Evolutionary conservation across 1,140 invertebrate genomes (phyloP).

Genomic region (Nephila pilipes): DNA sequence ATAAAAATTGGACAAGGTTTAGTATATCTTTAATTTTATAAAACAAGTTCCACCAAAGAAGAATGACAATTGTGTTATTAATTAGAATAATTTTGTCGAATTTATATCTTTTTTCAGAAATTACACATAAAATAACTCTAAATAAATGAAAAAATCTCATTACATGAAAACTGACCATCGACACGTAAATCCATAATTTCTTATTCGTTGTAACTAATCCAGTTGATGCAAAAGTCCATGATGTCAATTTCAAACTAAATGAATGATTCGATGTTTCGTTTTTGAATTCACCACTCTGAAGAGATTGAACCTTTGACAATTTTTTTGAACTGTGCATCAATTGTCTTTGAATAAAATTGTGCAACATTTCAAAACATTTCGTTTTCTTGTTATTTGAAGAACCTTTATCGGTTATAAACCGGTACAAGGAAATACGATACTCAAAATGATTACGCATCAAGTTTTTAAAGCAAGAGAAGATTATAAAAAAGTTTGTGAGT

Average conservation of each 20-base stretch:
- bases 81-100: background rate
- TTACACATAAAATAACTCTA: background rate
- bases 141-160: background rate
- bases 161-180: background rate
- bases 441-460: too few relatives aligned
- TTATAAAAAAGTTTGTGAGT: too few relatives aligned
- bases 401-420: background rate
- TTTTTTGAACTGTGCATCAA: too few relatives aligned
- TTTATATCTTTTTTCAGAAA: background rate
- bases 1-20: background rate
- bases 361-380: background rate
- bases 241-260: background rate
- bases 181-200: background rate
- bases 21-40: background rate
- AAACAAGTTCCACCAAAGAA: background rate
- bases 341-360: background rate
- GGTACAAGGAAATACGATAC: too few relatives aligned
- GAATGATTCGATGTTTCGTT: background rate
- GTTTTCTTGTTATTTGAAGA: background rate
- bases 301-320: background rate
- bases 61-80: background rate
- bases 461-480: too few relatives aligned
- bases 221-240: background rate
- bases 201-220: background rate
- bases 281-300: background rate